Evolutionary conservation across 1,140 invertebrate genomes (phyloP).

Genomic region (Latrodectus geometricus): DNA sequence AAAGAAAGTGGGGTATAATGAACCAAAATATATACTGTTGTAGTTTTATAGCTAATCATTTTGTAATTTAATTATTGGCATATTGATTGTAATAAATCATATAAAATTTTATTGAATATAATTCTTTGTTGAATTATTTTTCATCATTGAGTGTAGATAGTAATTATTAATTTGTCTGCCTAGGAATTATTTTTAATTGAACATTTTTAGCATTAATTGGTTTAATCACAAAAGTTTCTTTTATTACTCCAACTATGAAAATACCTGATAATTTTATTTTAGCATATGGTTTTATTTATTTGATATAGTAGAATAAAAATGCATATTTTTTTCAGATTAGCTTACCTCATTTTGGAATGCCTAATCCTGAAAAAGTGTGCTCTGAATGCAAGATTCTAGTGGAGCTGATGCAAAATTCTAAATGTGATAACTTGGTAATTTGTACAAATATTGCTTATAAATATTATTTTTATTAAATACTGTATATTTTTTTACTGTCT

Average conservation of each 20-base stretch:
- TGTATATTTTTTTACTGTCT: no score
- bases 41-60: no score
- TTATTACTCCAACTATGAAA: background rate
- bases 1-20: no score
- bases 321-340: constrained; percentile 10
- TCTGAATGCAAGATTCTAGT: constrained; percentile 43
- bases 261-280: background rate
- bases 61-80: no score
- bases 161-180: no score
- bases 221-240: background rate
- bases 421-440: constrained; percentile 32
- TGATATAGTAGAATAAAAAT: background rate
- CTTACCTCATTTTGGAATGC: constrained; percentile 48
- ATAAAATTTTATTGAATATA: no score
- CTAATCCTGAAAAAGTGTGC: constrained; percentile 49
- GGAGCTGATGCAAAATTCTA: constrained; percentile 41
- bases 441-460: background rate
- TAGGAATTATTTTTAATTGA: no score
- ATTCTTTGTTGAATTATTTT: no score
- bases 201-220: background rate
- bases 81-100: no score
- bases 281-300: background rate
- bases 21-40: no score
- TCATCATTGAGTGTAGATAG: no score
- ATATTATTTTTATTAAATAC: no score